Conservation (phyloP, 2,797 vertebrate species). For the Sebastes taczanowskii region DNA sequence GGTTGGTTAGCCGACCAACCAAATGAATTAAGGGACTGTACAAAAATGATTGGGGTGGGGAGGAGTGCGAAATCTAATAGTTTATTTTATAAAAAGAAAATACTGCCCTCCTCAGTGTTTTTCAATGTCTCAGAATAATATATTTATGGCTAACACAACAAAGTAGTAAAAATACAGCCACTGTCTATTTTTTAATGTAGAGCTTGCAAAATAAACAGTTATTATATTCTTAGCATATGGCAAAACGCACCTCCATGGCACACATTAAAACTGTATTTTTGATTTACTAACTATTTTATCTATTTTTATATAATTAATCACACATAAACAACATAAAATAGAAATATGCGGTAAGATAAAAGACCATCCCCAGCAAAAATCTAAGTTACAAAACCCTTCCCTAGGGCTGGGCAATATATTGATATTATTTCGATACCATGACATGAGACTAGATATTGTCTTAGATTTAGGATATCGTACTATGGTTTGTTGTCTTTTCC, state of each 20-base stretch:
- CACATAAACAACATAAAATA: neutral
- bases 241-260: neutral
- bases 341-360: neutral
- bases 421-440: no score
- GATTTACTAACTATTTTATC: neutral
- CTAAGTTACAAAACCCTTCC: neutral
- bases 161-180: neutral
- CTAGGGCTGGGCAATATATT: no score
- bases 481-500: no score
- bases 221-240: neutral
- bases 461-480: no score
- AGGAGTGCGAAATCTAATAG: neutral
- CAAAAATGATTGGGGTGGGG: constrained; percentile 6
- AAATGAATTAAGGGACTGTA: constrained; percentile 41
- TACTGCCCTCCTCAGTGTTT: neutral
- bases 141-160: neutral
- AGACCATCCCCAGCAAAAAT: neutral
- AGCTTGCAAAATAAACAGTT: neutral
- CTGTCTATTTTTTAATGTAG: constrained; percentile 11
- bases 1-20: neutral
- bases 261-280: neutral
- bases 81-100: neutral
- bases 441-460: no score
- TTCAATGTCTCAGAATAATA: neutral
- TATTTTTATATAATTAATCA: neutral